phyloP scores from a whole-genome alignment of 2,888 invertebrate species.

The Drosophila differens region DNA sequence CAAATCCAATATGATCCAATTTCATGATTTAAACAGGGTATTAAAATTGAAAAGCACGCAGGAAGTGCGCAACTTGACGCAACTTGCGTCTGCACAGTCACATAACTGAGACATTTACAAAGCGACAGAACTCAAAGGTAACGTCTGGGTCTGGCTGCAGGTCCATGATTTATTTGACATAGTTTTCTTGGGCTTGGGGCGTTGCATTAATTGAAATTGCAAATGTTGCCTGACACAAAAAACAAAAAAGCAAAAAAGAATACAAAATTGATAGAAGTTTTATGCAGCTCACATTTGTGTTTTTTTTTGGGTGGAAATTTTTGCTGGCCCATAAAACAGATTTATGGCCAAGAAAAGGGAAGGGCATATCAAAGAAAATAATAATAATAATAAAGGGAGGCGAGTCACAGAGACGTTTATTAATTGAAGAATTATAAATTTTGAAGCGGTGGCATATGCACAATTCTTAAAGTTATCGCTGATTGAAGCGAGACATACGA shows the following conservation, averaged over 20 bases:
- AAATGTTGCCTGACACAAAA: conserved; percentile 61
- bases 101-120: conserved; percentile 54
- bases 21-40: not conserved
- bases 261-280: conserved; percentile 75
- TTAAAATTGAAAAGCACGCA: conserved; percentile 28
- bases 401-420: conserved; percentile 61
- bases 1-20: not conserved
- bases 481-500: conserved; percentile 44
- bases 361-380: conserved; percentile 35
- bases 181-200: conserved; percentile 71
- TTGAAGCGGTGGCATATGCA: conserved; percentile 43
- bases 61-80: conserved; percentile 66
- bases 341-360: conserved; percentile 75
- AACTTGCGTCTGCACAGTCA: conserved; percentile 38
- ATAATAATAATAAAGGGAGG: conserved; percentile 31
- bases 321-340: conserved; percentile 67
- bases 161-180: conserved; percentile 83
- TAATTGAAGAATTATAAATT: conserved; percentile 76
- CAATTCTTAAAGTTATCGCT: conserved; percentile 43
- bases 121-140: conserved; percentile 27
- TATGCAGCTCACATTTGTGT: conserved; percentile 63
- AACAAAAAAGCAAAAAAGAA: not conserved
- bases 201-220: conserved; percentile 83
- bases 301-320: conserved; percentile 63
- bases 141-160: conserved; percentile 16